Percentiles rank a stretch among this genome's conserved stretches.
These are phyloP conservation scores for Abramis brama DNA, from an alignment of 2,113 vertebrate species.

Conservation along the genomic window DNA sequence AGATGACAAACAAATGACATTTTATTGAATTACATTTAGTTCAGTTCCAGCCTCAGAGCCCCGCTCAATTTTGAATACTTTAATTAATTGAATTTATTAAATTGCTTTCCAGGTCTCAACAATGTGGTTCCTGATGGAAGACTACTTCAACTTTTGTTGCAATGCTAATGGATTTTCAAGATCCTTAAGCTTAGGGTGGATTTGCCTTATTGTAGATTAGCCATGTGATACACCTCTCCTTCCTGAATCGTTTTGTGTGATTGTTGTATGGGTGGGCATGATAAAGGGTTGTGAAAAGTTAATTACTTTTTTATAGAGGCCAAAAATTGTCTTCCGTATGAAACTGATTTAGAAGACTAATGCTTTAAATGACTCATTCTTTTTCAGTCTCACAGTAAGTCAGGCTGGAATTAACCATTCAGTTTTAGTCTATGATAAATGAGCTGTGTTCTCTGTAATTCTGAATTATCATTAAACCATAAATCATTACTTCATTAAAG, in stretches of 20 bases:
- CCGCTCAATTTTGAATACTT: not conserved
- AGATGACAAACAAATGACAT: not conserved
- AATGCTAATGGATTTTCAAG: slow-evolving; percentile 55
- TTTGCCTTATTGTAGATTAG: slow-evolving; percentile 61
- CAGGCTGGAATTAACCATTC: slow-evolving; percentile 2
- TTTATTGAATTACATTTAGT: not conserved
- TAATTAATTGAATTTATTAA: slow-evolving; percentile 6
- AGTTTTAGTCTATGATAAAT: slow-evolving; percentile 29
- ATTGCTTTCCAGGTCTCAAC: not conserved
- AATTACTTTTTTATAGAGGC: slow-evolving; percentile 71
- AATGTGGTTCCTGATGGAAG: not conserved
- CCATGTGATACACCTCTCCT: slow-evolving; percentile 67
- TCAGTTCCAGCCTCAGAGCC: not conserved
- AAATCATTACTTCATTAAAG: slow-evolving; percentile 46
- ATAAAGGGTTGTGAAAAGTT: slow-evolving; percentile 67
- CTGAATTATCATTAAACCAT: slow-evolving; percentile 29
- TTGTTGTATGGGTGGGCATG: slow-evolving; percentile 21
- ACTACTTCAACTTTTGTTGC: not conserved
- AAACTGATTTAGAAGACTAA: slow-evolving; percentile 61
- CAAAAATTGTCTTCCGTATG: slow-evolving; percentile 57
- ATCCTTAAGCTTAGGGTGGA: slow-evolving; percentile 64
- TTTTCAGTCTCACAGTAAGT: slow-evolving; percentile 37
- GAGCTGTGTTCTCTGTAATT: slow-evolving; percentile 26
- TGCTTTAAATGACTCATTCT: slow-evolving; percentile 44
- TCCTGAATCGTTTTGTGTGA: slow-evolving; percentile 63